Evolutionary conservation across 1,140 invertebrate genomes (phyloP).

Genomic region (Diachasmimorpha longicaudata): DNA sequence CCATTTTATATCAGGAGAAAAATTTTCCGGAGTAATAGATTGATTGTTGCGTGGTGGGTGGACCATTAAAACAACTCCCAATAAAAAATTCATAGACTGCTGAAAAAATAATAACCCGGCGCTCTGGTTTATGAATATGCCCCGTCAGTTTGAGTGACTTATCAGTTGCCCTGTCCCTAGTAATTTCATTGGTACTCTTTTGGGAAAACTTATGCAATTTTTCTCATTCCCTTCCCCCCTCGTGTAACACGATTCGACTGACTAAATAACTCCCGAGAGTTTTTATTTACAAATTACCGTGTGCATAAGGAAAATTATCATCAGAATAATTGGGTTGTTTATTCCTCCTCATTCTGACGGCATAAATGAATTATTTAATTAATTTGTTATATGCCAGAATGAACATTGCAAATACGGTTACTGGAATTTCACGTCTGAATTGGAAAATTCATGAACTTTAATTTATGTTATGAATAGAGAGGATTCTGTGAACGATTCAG

Average conservation of each 20-base stretch:
- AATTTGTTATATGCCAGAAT: not conserved
- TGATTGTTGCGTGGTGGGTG: too few relatives aligned
- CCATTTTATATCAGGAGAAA: too few relatives aligned
- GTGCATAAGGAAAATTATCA: not conserved
- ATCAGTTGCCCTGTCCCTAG: not conserved
- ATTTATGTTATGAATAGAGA: not conserved
- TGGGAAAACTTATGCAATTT: not conserved
- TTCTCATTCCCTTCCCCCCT: too few relatives aligned
- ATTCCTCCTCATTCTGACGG: not conserved
- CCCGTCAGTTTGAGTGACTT: not conserved
- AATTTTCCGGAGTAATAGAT: too few relatives aligned
- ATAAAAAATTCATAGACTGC: not conserved
- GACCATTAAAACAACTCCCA: too few relatives aligned
- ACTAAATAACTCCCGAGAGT: not conserved
- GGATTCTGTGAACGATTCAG: too few relatives aligned
- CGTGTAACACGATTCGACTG: not conserved
- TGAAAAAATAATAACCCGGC: not conserved
- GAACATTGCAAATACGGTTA: not conserved
- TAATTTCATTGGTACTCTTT: not conserved
- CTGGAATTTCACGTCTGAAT: not conserved
- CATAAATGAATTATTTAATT: not conserved
- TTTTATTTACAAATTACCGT: not conserved
- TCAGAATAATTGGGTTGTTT: not conserved
- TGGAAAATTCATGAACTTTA: not conserved
- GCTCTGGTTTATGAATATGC: not conserved